Conservation (phyloP, 2,113 vertebrate species). For the Mungos mungo region DNA sequence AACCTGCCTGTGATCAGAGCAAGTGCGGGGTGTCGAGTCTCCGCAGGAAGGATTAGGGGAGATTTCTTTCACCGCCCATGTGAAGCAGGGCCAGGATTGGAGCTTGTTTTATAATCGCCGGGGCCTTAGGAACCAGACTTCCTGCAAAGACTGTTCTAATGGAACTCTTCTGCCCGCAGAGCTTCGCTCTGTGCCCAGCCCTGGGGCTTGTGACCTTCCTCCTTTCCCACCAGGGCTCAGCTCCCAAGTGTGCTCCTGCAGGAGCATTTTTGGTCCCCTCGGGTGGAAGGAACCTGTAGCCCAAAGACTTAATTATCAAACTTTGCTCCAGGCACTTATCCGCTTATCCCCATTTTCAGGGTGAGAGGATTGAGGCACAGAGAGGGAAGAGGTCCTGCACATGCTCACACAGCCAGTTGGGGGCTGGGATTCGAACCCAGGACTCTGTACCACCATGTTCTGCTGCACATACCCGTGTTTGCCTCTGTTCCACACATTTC, state of each 20-base stretch:
- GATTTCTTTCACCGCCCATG: slow-evolving; percentile 19
- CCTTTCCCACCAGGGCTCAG: too few relatives aligned
- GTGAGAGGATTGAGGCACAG: background rate
- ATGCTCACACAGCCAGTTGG: background rate
- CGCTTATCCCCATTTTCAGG: background rate
- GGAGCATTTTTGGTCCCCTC: background rate
- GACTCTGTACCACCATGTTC: background rate
- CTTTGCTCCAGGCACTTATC: background rate
- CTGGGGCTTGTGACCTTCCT: accelerated
- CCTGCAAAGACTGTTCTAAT: background rate
- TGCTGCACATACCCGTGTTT: background rate
- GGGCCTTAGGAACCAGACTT: background rate
- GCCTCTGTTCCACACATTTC: background rate
- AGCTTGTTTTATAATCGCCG: background rate
- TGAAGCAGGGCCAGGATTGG: slow-evolving; percentile 35
- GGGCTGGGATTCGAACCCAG: background rate
- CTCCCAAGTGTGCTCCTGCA: background rate
- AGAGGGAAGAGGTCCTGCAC: background rate
- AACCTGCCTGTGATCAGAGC: slow-evolving; percentile 21
- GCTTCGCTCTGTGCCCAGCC: background rate
- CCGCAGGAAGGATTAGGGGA: slow-evolving; percentile 70
- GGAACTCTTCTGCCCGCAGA: accelerated
- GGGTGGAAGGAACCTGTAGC: background rate
- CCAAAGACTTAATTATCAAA: accelerated
- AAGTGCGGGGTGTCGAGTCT: background rate